phyloP scores from a whole-genome alignment of 2,797 vertebrate species.

The Pangasius mekongensis region DNA sequence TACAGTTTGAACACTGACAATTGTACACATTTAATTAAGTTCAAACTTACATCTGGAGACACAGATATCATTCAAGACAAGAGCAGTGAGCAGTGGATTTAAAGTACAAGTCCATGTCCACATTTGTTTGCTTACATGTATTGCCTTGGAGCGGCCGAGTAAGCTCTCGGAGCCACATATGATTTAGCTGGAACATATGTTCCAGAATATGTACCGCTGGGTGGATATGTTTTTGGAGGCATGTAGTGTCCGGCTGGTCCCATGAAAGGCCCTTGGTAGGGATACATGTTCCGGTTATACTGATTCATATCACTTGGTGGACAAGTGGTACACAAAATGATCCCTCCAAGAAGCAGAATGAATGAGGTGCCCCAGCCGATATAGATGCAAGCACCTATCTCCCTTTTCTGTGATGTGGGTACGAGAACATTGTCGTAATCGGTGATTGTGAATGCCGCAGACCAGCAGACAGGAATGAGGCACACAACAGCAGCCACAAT shows the following conservation, averaged over 20 bases:
- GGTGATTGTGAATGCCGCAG: conserved; percentile 50
- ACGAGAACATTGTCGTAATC: conserved; percentile 53
- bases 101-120: conserved; percentile 43
- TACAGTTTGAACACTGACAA: neutral
- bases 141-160: conserved; percentile 58
- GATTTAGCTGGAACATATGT: conserved; percentile 67
- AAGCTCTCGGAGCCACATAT: conserved; percentile 58
- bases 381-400: conserved; percentile 61
- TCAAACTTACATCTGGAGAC: neutral
- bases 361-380: conserved; percentile 61
- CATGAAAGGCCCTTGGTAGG: conserved; percentile 50
- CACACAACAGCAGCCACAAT: conserved; percentile 57
- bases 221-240: conserved; percentile 64
- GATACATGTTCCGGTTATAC: conserved; percentile 52
- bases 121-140: conserved; percentile 60
- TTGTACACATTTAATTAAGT: conserved; percentile 7
- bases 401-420: conserved; percentile 54
- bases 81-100: conserved; percentile 23
- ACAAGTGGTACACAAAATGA: conserved; percentile 62
- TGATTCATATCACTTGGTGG: conserved; percentile 52
- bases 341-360: conserved; percentile 61
- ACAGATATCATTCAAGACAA: neutral
- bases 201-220: conserved; percentile 62
- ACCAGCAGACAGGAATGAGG: conserved; percentile 63
- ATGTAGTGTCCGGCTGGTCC: conserved; percentile 53